These are phyloP conservation scores for Botia kubotai DNA, from an alignment of 2,797 vertebrate genomes.

Conservation along the genomic window DNA sequence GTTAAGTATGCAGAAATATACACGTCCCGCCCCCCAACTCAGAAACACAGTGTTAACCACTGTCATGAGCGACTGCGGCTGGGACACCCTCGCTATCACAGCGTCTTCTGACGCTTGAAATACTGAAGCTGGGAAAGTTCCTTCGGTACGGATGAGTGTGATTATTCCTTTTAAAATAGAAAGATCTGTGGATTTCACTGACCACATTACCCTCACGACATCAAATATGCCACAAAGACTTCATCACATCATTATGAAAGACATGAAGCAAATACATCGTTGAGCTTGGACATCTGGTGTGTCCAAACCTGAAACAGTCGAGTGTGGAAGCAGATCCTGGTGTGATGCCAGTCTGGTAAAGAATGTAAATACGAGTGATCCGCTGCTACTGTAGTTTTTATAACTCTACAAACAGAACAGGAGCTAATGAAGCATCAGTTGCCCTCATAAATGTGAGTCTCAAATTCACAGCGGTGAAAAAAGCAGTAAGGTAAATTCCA, in stretches of 20 bases:
- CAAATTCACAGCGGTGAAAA: not conserved
- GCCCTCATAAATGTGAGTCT: no score
- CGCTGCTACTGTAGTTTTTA: no score
- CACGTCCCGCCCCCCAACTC: not conserved
- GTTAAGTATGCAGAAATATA: constrained; percentile 57
- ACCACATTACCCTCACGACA: not conserved
- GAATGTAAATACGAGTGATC: no score
- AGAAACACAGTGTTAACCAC: constrained; percentile 18
- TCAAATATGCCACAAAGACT: not conserved
- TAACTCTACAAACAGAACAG: no score
- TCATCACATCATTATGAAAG: not conserved
- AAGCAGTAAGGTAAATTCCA: constrained; percentile 51
- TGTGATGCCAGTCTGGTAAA: no score
- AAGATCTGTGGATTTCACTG: not conserved
- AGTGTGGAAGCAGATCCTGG: no score
- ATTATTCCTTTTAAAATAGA: constrained; percentile 8
- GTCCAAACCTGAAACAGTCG: no score
- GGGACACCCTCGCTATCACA: not conserved
- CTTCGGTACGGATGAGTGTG: not conserved
- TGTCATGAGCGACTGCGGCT: not conserved
- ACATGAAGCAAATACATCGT: not conserved
- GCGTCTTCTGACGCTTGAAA: not conserved
- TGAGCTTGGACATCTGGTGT: no score
- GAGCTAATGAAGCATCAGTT: no score
- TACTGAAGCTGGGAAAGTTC: constrained; percentile 7